These are phyloP conservation scores for Mesembrinibis cayennensis DNA, from an alignment of 2,113 vertebrate genomes.

Conservation along the genomic window DNA sequence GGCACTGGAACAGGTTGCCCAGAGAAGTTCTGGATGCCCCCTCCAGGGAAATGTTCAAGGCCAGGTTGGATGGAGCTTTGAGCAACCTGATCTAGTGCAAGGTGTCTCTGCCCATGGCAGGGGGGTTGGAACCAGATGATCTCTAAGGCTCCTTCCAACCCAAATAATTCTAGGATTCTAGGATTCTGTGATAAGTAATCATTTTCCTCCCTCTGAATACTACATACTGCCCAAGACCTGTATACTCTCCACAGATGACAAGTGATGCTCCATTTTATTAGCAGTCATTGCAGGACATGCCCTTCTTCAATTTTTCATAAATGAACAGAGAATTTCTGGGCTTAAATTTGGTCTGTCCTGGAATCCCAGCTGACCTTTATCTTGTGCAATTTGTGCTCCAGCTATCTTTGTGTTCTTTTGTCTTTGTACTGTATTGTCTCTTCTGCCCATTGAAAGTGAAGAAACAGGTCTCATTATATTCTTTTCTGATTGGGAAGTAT, in stretches of 20 bases:
- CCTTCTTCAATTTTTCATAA: background rate
- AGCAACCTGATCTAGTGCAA: too few relatives aligned
- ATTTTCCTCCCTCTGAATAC: background rate
- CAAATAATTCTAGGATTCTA: too few relatives aligned
- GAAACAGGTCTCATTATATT: background rate
- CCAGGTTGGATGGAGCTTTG: too few relatives aligned
- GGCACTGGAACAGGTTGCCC: too few relatives aligned
- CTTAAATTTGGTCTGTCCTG: background rate
- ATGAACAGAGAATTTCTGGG: background rate
- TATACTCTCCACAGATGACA: background rate
- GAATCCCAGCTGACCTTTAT: background rate
- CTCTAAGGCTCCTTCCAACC: too few relatives aligned
- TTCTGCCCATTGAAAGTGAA: background rate
- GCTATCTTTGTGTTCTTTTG: background rate
- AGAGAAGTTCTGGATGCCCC: too few relatives aligned
- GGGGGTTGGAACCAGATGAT: too few relatives aligned
- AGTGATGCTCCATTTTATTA: background rate
- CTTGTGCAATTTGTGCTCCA: background rate
- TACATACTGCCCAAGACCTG: background rate
- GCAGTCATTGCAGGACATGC: background rate
- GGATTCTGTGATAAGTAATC: background rate
- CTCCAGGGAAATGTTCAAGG: too few relatives aligned
- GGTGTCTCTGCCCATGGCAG: too few relatives aligned
- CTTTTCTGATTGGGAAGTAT: background rate
- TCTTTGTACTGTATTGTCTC: background rate